Percentiles rank a stretch among this genome's conserved stretches.
These are phyloP conservation scores for Nesogale talazaci DNA, from an alignment of 2,113 vertebrate genomes.

Conservation along the genomic window DNA sequence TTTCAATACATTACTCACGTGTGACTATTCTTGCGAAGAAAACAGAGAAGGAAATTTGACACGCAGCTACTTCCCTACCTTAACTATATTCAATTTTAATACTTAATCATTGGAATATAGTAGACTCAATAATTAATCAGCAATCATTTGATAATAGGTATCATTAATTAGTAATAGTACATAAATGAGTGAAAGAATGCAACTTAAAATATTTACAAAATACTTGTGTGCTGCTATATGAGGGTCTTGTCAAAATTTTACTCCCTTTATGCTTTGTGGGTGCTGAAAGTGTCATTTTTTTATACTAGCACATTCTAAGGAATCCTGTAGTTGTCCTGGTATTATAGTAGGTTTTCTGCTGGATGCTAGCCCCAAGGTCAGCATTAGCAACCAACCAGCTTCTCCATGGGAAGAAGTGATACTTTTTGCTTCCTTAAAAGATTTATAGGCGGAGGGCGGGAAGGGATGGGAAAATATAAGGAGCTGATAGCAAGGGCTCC, in stretches of 20 bases:
- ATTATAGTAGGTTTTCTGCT: too few species aligned
- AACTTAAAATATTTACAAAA: not conserved
- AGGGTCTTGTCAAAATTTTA: conserved; percentile 39
- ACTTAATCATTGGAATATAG: not conserved
- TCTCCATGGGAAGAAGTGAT: too few species aligned
- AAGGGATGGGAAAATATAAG: too few species aligned
- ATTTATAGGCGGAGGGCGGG: too few species aligned
- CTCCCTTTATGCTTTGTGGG: conserved; percentile 7
- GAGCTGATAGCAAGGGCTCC: too few species aligned
- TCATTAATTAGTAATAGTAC: conserved; percentile 10
- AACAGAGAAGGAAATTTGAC: not conserved
- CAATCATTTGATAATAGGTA: not conserved
- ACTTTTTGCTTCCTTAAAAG: too few species aligned
- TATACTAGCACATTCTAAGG: too few species aligned
- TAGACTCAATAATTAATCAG: not conserved
- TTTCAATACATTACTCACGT: not conserved
- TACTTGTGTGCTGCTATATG: not conserved
- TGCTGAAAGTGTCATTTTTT: conserved; percentile 48
- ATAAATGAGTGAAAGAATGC: not conserved
- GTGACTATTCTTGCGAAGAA: not conserved
- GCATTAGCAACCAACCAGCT: too few species aligned
- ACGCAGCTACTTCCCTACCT: not conserved
- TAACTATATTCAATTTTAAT: not conserved
- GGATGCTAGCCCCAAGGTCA: too few species aligned
- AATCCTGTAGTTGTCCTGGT: too few species aligned